Evolutionary conservation across 2,113 vertebrate species (phyloP).

Genomic region (Salminus brasiliensis): DNA sequence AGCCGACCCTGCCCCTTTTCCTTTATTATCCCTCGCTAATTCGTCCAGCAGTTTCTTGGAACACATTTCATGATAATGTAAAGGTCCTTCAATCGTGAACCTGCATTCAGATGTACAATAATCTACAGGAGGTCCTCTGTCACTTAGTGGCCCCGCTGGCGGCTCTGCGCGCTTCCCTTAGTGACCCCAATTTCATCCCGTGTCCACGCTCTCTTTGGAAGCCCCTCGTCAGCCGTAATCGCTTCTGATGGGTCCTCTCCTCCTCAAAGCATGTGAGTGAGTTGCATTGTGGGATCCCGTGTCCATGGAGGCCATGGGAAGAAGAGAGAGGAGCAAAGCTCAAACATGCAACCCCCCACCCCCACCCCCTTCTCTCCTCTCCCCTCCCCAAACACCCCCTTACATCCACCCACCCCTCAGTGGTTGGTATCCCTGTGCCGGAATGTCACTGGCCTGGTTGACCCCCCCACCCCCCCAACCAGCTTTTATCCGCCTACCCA

Average conservation of each 20-base stretch:
- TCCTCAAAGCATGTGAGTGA: conserved; percentile 62
- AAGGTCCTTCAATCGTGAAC: conserved; percentile 50
- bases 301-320: conserved; percentile 69
- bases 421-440: conserved; percentile 59
- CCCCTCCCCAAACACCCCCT: conserved; percentile 7
- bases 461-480: too few species aligned
- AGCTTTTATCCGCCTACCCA: conserved; percentile 56
- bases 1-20: neutral
- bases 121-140: conserved; percentile 59
- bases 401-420: conserved; percentile 44
- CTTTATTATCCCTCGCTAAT: neutral
- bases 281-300: conserved; percentile 54
- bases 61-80: conserved; percentile 34
- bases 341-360: conserved; percentile 24
- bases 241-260: conserved; percentile 72
- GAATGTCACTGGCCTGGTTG: conserved; percentile 66
- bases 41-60: neutral
- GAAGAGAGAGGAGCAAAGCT: conserved; percentile 47
- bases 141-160: conserved; percentile 61
- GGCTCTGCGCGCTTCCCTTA: conserved; percentile 62
- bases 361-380: conserved; percentile 22
- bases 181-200: conserved; percentile 70
- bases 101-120: conserved; percentile 58
- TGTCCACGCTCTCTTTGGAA: conserved; percentile 62
- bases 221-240: conserved; percentile 71